Percentiles rank a stretch among this genome's conserved stretches.
phyloP scores from a whole-genome alignment of 2,113 vertebrate species.

The Bubo bubo region DNA sequence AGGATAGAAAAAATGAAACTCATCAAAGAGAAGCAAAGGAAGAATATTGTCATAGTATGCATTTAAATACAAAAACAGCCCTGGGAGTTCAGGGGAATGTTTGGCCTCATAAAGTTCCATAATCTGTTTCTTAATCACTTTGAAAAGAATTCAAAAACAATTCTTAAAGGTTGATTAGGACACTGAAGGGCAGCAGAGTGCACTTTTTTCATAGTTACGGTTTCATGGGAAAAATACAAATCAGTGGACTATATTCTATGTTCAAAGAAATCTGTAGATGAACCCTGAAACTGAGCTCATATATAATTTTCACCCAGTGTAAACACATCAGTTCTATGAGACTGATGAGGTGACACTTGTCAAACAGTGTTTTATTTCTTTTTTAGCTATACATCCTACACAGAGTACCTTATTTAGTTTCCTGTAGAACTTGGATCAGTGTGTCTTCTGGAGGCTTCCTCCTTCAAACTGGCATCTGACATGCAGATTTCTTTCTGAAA shows the following conservation, averaged over 20 bases:
- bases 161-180: background rate
- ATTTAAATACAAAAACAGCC: background rate
- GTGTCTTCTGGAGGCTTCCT: background rate
- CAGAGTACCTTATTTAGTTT: background rate
- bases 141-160: background rate
- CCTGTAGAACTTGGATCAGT: background rate
- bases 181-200: background rate
- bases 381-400: background rate
- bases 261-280: background rate
- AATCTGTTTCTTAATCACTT: background rate
- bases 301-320: background rate
- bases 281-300: background rate
- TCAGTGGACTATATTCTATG: background rate
- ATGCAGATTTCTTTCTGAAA: background rate
- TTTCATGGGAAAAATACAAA: background rate
- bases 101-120: background rate
- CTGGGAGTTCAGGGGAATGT: background rate
- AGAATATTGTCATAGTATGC: background rate
- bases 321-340: background rate
- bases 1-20: background rate
- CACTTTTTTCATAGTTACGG: background rate
- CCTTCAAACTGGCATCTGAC: background rate
- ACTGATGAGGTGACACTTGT: background rate
- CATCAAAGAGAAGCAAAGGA: background rate
- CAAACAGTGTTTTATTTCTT: rapidly evolving